A percentile compares a stretch with the other conserved stretches of the same genome.
These are phyloP conservation scores for Manduca sexta DNA, from an alignment of 1,140 invertebrate genomes.

Conservation along the genomic window DNA sequence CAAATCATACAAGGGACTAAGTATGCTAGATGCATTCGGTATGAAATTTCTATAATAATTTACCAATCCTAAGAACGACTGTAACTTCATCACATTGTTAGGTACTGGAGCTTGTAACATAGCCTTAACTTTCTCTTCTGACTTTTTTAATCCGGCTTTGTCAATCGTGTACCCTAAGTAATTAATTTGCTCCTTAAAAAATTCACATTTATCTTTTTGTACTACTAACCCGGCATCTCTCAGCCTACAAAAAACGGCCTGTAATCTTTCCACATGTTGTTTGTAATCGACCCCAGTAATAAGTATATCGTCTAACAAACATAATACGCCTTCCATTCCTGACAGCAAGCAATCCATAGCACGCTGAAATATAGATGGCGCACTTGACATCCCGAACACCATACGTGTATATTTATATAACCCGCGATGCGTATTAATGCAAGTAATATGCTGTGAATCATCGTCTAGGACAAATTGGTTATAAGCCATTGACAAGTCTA, in stretches of 20 bases:
- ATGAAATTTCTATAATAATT: slow-evolving; percentile 27
- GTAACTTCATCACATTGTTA: slow-evolving; percentile 9
- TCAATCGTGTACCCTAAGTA: slow-evolving; percentile 17
- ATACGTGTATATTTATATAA: neutral
- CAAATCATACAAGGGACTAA: slow-evolving; percentile 19
- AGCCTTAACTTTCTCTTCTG: slow-evolving; percentile 21
- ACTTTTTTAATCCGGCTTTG: slow-evolving; percentile 29
- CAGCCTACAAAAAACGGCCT: slow-evolving; percentile 28
- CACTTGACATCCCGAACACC: neutral
- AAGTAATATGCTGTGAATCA: slow-evolving; percentile 13
- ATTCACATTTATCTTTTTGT: slow-evolving; percentile 21
- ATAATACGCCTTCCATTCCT: neutral
- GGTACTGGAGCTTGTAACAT: slow-evolving; percentile 15
- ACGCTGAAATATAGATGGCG: neutral
- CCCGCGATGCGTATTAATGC: neutral
- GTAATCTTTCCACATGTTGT: slow-evolving; percentile 3
- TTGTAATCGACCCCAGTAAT: slow-evolving; percentile 10
- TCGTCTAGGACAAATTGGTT: slow-evolving; percentile 32
- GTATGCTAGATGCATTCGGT: slow-evolving; percentile 13
- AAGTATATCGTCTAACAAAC: neutral
- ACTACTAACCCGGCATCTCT: slow-evolving; percentile 18
- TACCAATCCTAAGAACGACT: slow-evolving; percentile 29
- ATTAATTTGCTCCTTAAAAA: slow-evolving; percentile 1
- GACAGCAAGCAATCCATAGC: neutral
- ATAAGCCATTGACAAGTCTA: slow-evolving; percentile 41